Conservation (phyloP, 2,797 vertebrate species). For the Yasuhikotakia modesta region DNA sequence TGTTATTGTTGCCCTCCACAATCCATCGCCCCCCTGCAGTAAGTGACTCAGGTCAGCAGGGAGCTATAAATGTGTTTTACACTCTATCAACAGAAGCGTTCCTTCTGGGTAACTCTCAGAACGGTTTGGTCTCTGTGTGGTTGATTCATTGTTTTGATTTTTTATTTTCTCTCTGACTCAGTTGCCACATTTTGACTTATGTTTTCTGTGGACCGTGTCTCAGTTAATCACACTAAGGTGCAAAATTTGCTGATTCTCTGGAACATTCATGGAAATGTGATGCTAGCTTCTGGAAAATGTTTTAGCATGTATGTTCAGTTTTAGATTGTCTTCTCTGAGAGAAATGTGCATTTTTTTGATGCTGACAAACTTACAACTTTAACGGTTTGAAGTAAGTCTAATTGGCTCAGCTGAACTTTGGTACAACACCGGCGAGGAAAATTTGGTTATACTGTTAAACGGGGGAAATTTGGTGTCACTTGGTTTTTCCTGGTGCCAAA, state of each 20-base stretch:
- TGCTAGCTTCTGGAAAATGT: conserved; percentile 6
- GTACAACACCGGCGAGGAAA: background rate
- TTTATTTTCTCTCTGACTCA: conserved; percentile 68
- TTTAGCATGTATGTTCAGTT: background rate
- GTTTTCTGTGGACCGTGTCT: conserved; percentile 56
- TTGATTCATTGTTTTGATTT: conserved; percentile 18
- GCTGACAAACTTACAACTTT: background rate
- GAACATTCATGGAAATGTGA: conserved; percentile 61
- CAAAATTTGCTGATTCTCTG: conserved; percentile 67
- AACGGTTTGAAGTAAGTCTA: no score
- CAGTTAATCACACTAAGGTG: conserved; percentile 50
- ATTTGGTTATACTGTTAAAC: background rate
- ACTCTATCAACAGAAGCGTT: background rate
- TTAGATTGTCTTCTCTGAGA: background rate
- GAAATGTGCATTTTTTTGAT: background rate
- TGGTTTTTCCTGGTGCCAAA: background rate
- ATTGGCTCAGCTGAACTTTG: background rate
- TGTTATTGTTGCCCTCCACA: conserved; percentile 24
- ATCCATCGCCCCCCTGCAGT: conserved; percentile 16
- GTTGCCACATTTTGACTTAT: conserved; percentile 53
- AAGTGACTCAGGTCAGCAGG: conserved; percentile 39
- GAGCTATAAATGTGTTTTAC: conserved; percentile 47
- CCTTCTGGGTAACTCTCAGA: background rate
- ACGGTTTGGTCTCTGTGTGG: conserved; percentile 27
- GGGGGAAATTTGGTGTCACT: background rate